A percentile compares a stretch with the other conserved stretches of the same genome.
These are phyloP conservation scores for Trichoplusia ni DNA, from an alignment of 1,140 invertebrate genomes.

Conservation along the genomic window DNA sequence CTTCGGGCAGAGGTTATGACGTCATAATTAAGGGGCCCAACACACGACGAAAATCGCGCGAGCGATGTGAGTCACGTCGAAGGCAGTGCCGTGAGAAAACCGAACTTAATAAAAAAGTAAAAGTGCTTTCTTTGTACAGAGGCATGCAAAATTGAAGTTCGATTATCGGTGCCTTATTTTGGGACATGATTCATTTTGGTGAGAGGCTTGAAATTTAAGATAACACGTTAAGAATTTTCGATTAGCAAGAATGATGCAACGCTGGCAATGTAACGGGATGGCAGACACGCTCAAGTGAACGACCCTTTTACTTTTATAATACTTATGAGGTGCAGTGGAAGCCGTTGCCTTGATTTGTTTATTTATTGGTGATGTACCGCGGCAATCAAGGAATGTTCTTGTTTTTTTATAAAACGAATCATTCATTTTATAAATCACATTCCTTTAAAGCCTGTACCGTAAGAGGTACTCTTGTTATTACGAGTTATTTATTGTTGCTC, in stretches of 20 bases:
- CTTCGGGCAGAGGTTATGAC: constrained; percentile 53
- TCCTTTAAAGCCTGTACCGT: too few relatives aligned
- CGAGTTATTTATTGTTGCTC: too few relatives aligned
- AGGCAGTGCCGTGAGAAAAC: constrained; percentile 64
- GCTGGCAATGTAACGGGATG: constrained; percentile 54
- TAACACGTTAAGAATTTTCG: constrained; percentile 69
- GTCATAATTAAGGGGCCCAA: constrained; percentile 68
- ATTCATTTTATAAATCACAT: not conserved
- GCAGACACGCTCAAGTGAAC: constrained; percentile 34
- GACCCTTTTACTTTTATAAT: constrained; percentile 41
- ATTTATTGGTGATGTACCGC: not conserved
- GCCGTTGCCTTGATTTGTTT: constrained; percentile 12
- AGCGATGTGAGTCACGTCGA: constrained; percentile 59
- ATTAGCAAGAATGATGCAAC: constrained; percentile 68
- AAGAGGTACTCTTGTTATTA: too few relatives aligned
- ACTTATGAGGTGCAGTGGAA: not conserved
- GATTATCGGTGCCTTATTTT: constrained; percentile 66
- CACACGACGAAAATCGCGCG: constrained; percentile 51
- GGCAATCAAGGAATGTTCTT: not conserved
- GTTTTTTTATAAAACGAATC: not conserved
- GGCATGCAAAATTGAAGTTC: constrained; percentile 65
- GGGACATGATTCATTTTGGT: constrained; percentile 66
- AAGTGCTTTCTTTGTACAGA: constrained; percentile 72
- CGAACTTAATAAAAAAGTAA: constrained; percentile 67
- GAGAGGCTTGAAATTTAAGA: constrained; percentile 69